A percentile compares a stretch with the other conserved stretches of the same genome.
Conservation (phyloP, 2,797 vertebrate genomes). For the Simalia tracyae region DNA sequence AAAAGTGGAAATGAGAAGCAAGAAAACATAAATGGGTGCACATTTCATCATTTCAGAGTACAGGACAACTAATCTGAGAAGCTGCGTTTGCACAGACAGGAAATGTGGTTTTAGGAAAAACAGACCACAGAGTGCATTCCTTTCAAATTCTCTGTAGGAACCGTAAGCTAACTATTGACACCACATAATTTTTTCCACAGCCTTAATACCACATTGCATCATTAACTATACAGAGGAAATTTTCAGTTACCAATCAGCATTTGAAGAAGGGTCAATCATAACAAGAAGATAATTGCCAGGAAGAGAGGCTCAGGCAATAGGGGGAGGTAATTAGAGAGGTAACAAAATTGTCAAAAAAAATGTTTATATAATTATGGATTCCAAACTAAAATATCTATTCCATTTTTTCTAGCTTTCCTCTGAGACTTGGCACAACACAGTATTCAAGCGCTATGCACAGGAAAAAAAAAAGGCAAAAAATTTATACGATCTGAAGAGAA, state of each 20-base stretch:
- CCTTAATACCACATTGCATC: constrained; percentile 8
- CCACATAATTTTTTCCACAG: neutral
- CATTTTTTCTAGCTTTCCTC: neutral
- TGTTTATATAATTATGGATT: neutral
- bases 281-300: constrained; percentile 15
- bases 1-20: neutral
- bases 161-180: neutral
- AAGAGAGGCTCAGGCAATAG: neutral
- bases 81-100: neutral
- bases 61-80: constrained; percentile 20
- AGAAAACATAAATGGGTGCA: neutral
- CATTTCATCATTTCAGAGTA: neutral
- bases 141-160: neutral
- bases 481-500: no score
- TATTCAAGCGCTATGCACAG: neutral
- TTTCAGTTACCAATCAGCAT: neutral
- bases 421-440: neutral
- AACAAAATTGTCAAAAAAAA: constrained; percentile 6
- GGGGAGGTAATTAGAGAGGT: neutral
- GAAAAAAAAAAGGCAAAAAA: no score
- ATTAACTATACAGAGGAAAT: neutral
- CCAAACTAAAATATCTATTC: neutral
- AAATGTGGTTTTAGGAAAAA: neutral
- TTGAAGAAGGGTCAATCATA: neutral
- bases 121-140: neutral